phyloP scores from a whole-genome alignment of 2,888 invertebrate genomes.

The Lysandra bellargus region DNA sequence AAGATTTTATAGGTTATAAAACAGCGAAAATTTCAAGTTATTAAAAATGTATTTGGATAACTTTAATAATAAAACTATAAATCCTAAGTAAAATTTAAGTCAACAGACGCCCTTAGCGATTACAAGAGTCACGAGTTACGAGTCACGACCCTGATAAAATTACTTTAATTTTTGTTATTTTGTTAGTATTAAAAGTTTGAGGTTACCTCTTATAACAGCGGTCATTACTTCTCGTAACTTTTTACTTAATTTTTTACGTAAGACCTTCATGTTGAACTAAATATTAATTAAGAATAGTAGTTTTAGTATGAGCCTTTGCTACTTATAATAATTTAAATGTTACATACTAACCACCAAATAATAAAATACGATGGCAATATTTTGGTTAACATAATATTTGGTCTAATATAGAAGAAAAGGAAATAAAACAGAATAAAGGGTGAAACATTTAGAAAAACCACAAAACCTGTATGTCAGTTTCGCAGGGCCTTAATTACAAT shows the following conservation, averaged over 20 bases:
- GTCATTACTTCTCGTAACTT: neutral
- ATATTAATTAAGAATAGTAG: too few relatives aligned
- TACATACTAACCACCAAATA: too few relatives aligned
- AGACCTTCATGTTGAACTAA: too few relatives aligned
- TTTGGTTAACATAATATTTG: too few relatives aligned
- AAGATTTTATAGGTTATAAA: constrained; percentile 3
- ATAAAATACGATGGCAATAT: too few relatives aligned
- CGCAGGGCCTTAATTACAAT: constrained; percentile 31
- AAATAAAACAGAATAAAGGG: neutral
- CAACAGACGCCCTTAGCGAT: constrained; percentile 22
- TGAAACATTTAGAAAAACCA: neutral
- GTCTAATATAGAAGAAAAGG: neutral
- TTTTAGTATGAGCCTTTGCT: too few relatives aligned
- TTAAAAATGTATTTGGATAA: neutral
- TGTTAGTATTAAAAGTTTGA: neutral
- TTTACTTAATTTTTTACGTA: neutral
- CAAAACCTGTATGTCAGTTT: constrained; percentile 16
- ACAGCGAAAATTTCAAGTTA: neutral
- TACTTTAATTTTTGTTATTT: constrained; percentile 20
- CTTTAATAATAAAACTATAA: constrained; percentile 14
- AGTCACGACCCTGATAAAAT: constrained; percentile 11
- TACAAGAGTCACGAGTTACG: constrained; percentile 6
- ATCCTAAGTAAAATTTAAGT: neutral
- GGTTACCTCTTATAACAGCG: neutral
- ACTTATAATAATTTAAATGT: too few relatives aligned